These are phyloP conservation scores for Cynocephalus volans DNA, from an alignment of 2,113 vertebrate genomes.

Conservation along the genomic window DNA sequence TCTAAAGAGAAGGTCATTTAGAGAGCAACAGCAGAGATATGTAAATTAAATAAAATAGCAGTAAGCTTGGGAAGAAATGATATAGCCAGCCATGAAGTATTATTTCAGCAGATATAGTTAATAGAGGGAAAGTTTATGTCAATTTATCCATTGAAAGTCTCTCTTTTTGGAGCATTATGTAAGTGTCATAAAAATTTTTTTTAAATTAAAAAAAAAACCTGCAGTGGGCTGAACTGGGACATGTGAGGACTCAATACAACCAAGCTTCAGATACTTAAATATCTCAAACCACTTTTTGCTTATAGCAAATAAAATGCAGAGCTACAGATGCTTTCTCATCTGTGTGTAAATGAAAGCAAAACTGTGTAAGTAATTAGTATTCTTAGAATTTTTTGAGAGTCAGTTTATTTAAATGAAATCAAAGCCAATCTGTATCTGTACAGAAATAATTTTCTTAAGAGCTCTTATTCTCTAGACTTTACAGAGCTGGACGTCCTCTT, in stretches of 20 bases:
- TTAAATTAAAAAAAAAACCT: slow-evolving; percentile 61
- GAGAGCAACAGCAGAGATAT: slow-evolving; percentile 55
- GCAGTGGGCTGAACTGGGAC: slow-evolving; percentile 82
- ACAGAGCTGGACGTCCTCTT: slow-evolving; percentile 59
- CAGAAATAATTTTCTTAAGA: slow-evolving; percentile 80
- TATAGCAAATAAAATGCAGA: slow-evolving; percentile 81
- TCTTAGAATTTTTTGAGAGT: slow-evolving; percentile 82
- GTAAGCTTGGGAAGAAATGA: slow-evolving; percentile 71
- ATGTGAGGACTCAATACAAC: slow-evolving; percentile 78
- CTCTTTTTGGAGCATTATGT: slow-evolving; percentile 79
- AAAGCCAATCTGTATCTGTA: slow-evolving; percentile 82
- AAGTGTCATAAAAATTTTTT: slow-evolving; percentile 66
- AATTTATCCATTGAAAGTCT: slow-evolving; percentile 78
- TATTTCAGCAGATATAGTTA: slow-evolving; percentile 66
- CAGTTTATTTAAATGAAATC: slow-evolving; percentile 82
- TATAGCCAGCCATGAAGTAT: slow-evolving; percentile 37
- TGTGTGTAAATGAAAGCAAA: slow-evolving; percentile 85
- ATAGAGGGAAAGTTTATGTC: slow-evolving; percentile 71
- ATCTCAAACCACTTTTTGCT: slow-evolving; percentile 82
- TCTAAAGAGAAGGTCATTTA: slow-evolving; percentile 76
- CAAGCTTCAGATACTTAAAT: slow-evolving; percentile 79
- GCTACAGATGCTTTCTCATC: slow-evolving; percentile 84
- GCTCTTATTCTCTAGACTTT: slow-evolving; percentile 76
- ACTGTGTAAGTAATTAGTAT: slow-evolving; percentile 83
- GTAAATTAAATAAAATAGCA: slow-evolving; percentile 74